Base-by-base conservation (phyloP, 2,888 invertebrate species). In the Pheosia tremula region DNA sequence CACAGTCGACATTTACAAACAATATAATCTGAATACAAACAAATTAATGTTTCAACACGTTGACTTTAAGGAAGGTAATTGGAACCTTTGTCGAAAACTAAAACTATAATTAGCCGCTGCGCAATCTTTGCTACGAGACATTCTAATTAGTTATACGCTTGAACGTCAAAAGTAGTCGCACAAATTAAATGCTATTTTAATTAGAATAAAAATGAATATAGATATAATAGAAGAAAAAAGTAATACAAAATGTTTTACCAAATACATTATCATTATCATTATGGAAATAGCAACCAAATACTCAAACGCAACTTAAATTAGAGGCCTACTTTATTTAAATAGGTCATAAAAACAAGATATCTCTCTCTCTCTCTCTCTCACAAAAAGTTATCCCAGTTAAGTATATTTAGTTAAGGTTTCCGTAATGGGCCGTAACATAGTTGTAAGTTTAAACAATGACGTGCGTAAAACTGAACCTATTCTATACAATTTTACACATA, bases 1-100 rank as follows among this genome's bases (percentile, higher is more conserved):
- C 69, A 64, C 62, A 61, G 66, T 66, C 55, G 74, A 61, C 66
- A 57, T 63, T n/a, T 62, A 59, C 8, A 8, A 39, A 57, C 49
- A 62, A 62, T 59, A 63, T 56, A 9, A 60, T 62, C 63, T 56
- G 59, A 49, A 7, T 57, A 38, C 11, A 45, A 36, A 45, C 56
- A 43, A 59, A 64, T 66, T 60, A 61, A 36, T 62, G n/a, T 66
- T 67, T 74, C 63, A 57, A 55, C 61, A 65, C 58, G 45, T 55
- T 60, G 56, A 59, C 56, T 56, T 53, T 56, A 52, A 58, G 6
- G 11, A 58, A 61, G 6, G 11, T 60, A 61, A 59, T 56, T 62
- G 55, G 56, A 53, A 47, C 56, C 38, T 63, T 66, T 60, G 60
- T 66, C 50, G 52, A 60, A 62, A 63, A 61, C 45, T 53, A 58